These are phyloP conservation scores for Sylvilagus floridanus DNA, from an alignment of 2,797 vertebrate genomes.

Conservation along the genomic window DNA sequence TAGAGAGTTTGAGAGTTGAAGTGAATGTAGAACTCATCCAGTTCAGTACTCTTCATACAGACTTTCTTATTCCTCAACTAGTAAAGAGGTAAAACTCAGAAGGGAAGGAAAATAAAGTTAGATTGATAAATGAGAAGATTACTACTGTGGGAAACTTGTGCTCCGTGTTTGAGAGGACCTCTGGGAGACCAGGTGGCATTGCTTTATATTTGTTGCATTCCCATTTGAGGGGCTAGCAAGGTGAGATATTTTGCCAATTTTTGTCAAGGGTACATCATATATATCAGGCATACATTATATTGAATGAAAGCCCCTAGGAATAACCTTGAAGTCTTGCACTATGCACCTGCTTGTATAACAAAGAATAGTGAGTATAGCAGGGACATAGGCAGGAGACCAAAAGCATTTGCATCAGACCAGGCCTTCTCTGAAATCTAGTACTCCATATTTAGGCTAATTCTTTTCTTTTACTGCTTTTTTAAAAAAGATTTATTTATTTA, in stretches of 20 bases:
- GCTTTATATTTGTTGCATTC: neutral
- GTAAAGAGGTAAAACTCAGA: neutral
- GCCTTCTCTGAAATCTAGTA: neutral
- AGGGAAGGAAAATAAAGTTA: neutral
- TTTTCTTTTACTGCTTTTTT: neutral
- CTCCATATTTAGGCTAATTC: neutral
- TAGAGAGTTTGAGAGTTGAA: conserved; percentile 23
- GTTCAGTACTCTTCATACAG: neutral
- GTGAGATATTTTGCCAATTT: neutral
- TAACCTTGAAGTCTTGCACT: neutral
- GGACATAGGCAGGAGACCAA: no score
- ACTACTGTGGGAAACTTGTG: neutral
- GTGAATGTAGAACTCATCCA: neutral
- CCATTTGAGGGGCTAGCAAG: neutral
- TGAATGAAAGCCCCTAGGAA: neutral
- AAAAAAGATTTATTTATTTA: no score
- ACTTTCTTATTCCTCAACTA: neutral
- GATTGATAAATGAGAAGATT: neutral
- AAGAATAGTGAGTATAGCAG: neutral
- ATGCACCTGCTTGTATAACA: neutral
- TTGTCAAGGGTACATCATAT: neutral
- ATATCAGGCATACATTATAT: neutral
- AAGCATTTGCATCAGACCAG: neutral
- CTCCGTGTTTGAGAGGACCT: neutral
- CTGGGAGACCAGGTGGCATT: neutral